Conservation (phyloP, 2,797 vertebrate species). For the Miichthys miiuy region DNA sequence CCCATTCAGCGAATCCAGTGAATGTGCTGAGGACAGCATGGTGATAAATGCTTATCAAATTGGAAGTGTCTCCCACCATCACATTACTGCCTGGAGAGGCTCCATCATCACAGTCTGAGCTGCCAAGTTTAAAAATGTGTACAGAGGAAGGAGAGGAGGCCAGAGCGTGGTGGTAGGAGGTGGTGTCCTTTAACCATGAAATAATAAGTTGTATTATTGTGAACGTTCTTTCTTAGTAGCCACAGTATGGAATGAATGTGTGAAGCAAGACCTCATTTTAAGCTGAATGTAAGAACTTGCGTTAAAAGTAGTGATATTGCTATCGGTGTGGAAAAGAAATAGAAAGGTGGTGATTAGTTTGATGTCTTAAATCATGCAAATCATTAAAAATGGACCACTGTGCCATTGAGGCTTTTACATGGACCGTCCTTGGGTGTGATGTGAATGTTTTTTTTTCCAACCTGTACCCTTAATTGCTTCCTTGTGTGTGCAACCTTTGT, state of each 20-base stretch:
- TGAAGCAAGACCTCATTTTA: neutral
- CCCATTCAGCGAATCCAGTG: slow-evolving; percentile 33
- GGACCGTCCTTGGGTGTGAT: neutral
- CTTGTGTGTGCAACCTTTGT: neutral
- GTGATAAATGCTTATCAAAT: slow-evolving; percentile 69
- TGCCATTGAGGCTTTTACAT: neutral
- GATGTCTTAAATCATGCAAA: neutral
- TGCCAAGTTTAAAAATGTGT: slow-evolving; percentile 64
- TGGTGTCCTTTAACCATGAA: slow-evolving; percentile 38
- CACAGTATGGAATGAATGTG: neutral
- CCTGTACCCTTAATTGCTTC: neutral
- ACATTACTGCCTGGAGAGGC: slow-evolving; percentile 63
- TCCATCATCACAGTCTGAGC: slow-evolving; percentile 58
- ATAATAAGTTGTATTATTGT: slow-evolving; percentile 25
- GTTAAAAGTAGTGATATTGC: neutral
- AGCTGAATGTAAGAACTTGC: neutral
- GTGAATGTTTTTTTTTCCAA: neutral
- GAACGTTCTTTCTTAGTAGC: neutral
- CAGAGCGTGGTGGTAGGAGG: slow-evolving; percentile 19
- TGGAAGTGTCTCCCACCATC: slow-evolving; percentile 64
- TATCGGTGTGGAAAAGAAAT: neutral
- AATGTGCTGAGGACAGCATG: slow-evolving; percentile 31
- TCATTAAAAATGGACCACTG: neutral
- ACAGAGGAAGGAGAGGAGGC: slow-evolving; percentile 37
- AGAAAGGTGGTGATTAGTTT: neutral